These are phyloP conservation scores for Harpalus rubripes DNA, from an alignment of 2,888 invertebrate species.

Conservation along the genomic window DNA sequence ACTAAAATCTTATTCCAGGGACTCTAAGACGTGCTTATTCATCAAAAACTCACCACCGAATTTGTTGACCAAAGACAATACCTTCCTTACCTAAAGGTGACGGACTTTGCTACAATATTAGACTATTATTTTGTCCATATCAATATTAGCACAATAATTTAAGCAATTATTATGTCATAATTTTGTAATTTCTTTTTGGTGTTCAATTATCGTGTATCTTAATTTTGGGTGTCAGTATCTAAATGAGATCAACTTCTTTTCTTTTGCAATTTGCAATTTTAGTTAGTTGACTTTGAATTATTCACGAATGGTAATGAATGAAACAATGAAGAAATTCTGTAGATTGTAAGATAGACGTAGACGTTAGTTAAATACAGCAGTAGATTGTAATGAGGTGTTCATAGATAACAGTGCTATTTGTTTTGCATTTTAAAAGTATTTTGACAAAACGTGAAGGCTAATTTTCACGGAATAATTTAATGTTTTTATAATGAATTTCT, in stretches of 20 bases:
- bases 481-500: background rate
- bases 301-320: slow-evolving; percentile 14
- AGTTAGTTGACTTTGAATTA: slow-evolving; percentile 30
- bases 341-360: slow-evolving; percentile 38
- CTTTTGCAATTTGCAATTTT: background rate
- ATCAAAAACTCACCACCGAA: no score
- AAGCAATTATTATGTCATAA: no score
- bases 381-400: slow-evolving; percentile 10
- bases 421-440: slow-evolving; percentile 17
- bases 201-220: background rate
- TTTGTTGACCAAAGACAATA: no score
- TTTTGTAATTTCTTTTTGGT: no score
- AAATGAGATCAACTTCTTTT: slow-evolving; percentile 2
- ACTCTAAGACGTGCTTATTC: no score
- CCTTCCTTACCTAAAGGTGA: no score
- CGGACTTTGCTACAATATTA: no score
- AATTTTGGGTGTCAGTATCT: background rate
- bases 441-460: slow-evolving; percentile 1
- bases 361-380: slow-evolving; percentile 9
- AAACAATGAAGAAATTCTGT: slow-evolving; percentile 33
- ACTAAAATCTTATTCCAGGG: no score
- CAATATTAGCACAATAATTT: no score
- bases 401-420: slow-evolving; percentile 28
- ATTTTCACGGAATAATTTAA: background rate
- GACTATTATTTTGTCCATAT: no score